Evolutionary conservation across 2,888 invertebrate species (phyloP).

Genomic region (Calephelis perditalis): DNA sequence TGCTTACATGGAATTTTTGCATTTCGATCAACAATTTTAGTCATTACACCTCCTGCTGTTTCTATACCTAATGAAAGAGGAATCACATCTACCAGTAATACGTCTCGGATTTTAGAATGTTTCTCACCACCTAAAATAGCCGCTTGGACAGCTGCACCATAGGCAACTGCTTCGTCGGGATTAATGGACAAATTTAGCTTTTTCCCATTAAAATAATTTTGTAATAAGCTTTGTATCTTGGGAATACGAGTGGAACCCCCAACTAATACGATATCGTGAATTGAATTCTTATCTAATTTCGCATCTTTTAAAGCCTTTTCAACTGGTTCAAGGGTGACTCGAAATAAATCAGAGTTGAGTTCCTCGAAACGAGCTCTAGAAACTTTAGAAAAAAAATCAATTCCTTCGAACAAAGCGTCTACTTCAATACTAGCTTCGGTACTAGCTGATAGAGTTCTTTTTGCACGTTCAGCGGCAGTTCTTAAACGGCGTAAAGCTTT

Average conservation of each 20-base stretch:
- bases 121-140: conserved; percentile 86
- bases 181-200: conserved; percentile 85
- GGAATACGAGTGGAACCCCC: conserved; percentile 90
- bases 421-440: conserved; percentile 87
- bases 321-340: conserved; percentile 85
- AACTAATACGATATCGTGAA: conserved; percentile 89
- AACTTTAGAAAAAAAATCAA: conserved; percentile 83
- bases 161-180: conserved; percentile 89
- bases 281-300: conserved; percentile 85
- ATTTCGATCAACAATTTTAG: conserved; percentile 85
- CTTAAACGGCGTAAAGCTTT: conserved; percentile 83
- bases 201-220: conserved; percentile 87
- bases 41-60: conserved; percentile 89
- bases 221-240: conserved; percentile 85
- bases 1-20: conserved; percentile 84
- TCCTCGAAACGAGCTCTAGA: conserved; percentile 88
- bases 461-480: conserved; percentile 87
- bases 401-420: conserved; percentile 84
- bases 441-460: conserved; percentile 86
- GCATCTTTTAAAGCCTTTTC: conserved; percentile 88
- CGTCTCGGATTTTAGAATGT: conserved; percentile 85
- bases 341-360: conserved; percentile 84
- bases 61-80: conserved; percentile 86
- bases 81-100: conserved; percentile 77
- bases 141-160: conserved; percentile 86